Percentiles rank a stretch among this genome's conserved stretches.
These are phyloP conservation scores for Arctocebus calabarensis DNA, from an alignment of 2,797 vertebrate species.

Conservation along the genomic window DNA sequence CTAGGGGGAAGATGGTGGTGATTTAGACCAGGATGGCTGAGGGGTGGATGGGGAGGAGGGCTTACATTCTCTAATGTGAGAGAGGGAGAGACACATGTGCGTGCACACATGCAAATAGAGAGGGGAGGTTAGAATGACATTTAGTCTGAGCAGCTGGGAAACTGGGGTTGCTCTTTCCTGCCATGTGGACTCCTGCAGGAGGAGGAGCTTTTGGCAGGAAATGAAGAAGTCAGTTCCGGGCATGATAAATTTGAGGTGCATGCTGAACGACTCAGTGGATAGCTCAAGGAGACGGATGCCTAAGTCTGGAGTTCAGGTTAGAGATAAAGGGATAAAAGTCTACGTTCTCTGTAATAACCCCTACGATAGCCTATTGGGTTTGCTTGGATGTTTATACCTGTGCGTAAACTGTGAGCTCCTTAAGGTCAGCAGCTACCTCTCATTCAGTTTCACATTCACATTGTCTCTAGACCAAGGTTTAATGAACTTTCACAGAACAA, in stretches of 20 bases:
- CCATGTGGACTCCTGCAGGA: not conserved
- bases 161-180: not conserved
- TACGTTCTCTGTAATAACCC: not conserved
- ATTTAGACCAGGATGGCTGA: not conserved
- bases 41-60: fast-evolving
- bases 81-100: not conserved
- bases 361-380: not conserved
- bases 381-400: not conserved
- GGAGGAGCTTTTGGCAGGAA: not conserved
- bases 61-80: not conserved
- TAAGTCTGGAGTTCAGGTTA: not conserved
- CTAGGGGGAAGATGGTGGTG: not conserved
- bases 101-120: no score
- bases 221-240: not conserved
- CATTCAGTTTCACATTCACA: not conserved
- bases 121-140: not conserved
- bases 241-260: not conserved
- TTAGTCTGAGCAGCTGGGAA: not conserved
- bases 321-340: not conserved
- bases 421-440: not conserved
- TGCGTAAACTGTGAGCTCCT: not conserved
- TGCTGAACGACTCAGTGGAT: not conserved
- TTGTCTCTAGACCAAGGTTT: not conserved
- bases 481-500: not conserved
- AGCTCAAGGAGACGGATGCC: not conserved